Evolutionary conservation across 1,140 invertebrate genomes (phyloP).

Genomic region (Doryteuthis pealeii): DNA sequence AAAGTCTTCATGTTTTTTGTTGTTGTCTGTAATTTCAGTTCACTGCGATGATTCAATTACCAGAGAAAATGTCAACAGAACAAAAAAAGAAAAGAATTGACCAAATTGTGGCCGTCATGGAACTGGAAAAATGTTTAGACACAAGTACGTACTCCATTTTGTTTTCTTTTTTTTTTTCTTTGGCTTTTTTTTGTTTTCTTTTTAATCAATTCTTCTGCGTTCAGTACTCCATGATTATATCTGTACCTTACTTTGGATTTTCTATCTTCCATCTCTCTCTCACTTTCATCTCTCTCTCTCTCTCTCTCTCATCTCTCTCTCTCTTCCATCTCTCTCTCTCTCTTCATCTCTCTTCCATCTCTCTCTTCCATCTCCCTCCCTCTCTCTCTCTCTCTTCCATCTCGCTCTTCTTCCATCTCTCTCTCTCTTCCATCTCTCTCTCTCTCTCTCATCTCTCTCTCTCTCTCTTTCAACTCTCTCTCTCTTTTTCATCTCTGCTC

Average conservation of each 20-base stretch:
- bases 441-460: too few relatives aligned
- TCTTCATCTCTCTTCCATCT: too few relatives aligned
- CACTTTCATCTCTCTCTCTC: neutral
- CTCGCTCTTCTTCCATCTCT: too few relatives aligned
- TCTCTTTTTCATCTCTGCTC: too few relatives aligned
- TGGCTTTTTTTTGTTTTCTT: neutral
- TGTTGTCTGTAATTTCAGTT: slow-evolving; percentile 67
- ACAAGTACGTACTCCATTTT: slow-evolving; percentile 66
- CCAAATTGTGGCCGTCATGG: slow-evolving; percentile 77
- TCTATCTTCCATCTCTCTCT: neutral
- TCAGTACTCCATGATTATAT: too few relatives aligned
- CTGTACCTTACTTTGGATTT: too few relatives aligned
- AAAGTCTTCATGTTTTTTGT: too few relatives aligned
- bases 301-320: neutral
- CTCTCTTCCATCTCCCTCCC: too few relatives aligned
- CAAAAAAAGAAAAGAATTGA: slow-evolving; percentile 81
- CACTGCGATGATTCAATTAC: slow-evolving; percentile 72
- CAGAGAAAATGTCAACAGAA: slow-evolving; percentile 72
- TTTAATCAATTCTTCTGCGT: neutral
- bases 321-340: too few relatives aligned
- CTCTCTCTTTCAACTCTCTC: too few relatives aligned
- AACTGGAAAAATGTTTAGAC: slow-evolving; percentile 75
- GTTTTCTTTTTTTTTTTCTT: neutral
- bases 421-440: too few relatives aligned
- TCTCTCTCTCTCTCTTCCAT: too few relatives aligned